Conservation (phyloP, 2,113 vertebrate species). For the Rhinolophus sinicus region DNA sequence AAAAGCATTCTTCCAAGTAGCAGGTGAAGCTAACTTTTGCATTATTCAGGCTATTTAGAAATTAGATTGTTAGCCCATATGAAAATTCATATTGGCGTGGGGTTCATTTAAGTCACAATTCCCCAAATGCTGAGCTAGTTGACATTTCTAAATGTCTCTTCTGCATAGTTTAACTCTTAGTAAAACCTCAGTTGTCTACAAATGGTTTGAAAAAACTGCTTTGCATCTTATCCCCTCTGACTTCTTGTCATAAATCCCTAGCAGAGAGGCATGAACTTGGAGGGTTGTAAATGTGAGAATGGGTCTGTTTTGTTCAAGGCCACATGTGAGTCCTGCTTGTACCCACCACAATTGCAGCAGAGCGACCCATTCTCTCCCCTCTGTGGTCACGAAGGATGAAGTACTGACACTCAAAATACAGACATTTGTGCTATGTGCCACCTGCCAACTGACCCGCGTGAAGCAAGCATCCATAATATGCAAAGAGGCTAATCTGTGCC, state of each 20-base stretch:
- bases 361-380: neutral
- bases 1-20: neutral
- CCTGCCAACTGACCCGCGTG: neutral
- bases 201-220: conserved; percentile 25
- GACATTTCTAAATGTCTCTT: conserved; percentile 77
- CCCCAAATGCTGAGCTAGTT: conserved; percentile 35
- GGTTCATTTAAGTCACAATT: conserved; percentile 33
- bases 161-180: conserved; percentile 55
- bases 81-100: conserved; percentile 49
- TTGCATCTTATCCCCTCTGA: neutral
- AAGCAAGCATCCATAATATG: neutral
- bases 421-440: fast-evolving
- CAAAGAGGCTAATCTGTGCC: neutral
- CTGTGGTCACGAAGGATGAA: neutral
- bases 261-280: neutral
- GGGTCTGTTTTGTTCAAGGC: neutral
- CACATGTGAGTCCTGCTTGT: no score
- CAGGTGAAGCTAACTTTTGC: conserved; percentile 14
- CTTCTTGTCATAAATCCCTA: neutral
- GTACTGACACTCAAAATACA: neutral
- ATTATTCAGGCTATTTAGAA: conserved; percentile 49
- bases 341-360: neutral
- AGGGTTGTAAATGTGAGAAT: neutral
- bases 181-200: conserved; percentile 40
- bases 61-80: conserved; percentile 7